These are phyloP conservation scores for Piaya cayana DNA, from an alignment of 2,113 vertebrate species.

Conservation along the genomic window DNA sequence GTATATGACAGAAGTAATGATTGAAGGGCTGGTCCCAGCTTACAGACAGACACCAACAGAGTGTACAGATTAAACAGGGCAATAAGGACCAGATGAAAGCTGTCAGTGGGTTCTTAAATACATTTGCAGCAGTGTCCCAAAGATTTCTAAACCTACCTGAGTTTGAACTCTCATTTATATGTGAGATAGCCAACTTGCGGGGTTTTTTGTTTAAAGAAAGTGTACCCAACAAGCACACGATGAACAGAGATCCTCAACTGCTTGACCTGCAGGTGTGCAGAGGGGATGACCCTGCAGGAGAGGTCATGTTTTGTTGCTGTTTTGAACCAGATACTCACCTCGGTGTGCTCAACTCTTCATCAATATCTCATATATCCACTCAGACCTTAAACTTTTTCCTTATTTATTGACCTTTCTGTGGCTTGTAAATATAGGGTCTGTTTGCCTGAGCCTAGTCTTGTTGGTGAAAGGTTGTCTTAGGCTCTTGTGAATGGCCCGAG, in stretches of 20 bases:
- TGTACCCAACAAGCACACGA: background rate
- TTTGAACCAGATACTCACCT: background rate
- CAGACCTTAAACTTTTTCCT: background rate
- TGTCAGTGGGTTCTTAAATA: background rate
- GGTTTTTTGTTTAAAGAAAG: background rate
- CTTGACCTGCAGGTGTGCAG: background rate
- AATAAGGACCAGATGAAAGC: background rate
- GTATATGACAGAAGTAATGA: too few relatives aligned
- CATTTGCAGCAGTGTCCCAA: background rate
- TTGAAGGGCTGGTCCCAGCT: background rate
- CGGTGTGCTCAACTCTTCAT: background rate
- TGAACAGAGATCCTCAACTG: background rate
- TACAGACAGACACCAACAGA: background rate
- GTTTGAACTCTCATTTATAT: background rate
- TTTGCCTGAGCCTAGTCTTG: background rate
- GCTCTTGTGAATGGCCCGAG: background rate
- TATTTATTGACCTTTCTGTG: background rate
- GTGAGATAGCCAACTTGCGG: background rate
- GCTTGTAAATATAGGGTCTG: background rate
- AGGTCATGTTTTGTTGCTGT: background rate
- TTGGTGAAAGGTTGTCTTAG: background rate
- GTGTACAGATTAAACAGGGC: background rate
- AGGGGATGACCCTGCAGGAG: background rate
- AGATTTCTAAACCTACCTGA: background rate
- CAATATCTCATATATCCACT: background rate